A percentile compares a stretch with the other conserved stretches of the same genome.
These are phyloP conservation scores for Arizona elegans DNA, from an alignment of 2,113 vertebrate species.

Conservation along the genomic window DNA sequence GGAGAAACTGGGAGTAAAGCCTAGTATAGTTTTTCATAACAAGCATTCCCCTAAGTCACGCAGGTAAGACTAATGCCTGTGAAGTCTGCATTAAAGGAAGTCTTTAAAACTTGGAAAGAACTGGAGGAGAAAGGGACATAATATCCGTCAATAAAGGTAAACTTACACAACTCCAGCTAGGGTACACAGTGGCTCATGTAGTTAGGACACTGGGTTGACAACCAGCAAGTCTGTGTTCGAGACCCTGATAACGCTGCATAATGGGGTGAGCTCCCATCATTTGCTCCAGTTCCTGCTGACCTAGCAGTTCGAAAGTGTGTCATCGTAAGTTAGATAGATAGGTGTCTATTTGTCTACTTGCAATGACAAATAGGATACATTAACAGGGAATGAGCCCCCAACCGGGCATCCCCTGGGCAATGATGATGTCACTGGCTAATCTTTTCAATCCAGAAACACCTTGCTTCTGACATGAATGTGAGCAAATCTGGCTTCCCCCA, in stretches of 20 bases:
- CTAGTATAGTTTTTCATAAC: neutral
- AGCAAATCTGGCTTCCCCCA: neutral
- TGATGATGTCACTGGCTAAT: neutral
- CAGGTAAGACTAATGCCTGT: neutral
- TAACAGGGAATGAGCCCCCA: neutral
- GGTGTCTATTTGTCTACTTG: neutral
- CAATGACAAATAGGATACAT: neutral
- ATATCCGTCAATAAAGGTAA: neutral
- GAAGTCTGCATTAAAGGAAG: neutral
- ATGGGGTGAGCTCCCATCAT: neutral
- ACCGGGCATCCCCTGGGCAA: neutral
- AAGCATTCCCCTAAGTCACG: neutral
- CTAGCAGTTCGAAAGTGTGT: neutral
- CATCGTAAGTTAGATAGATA: neutral
- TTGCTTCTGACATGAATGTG: neutral
- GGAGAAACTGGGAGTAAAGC: neutral
- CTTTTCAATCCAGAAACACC: neutral
- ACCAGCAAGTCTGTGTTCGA: neutral
- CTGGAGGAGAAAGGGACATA: neutral
- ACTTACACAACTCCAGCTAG: neutral
- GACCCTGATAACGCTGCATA: neutral
- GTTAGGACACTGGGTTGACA: neutral
- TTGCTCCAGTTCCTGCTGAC: neutral
- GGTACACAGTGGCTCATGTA: neutral
- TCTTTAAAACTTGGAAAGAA: neutral